Conservation (phyloP, 2,797 vertebrate species). For the Paratrypauchen microcephalus region DNA sequence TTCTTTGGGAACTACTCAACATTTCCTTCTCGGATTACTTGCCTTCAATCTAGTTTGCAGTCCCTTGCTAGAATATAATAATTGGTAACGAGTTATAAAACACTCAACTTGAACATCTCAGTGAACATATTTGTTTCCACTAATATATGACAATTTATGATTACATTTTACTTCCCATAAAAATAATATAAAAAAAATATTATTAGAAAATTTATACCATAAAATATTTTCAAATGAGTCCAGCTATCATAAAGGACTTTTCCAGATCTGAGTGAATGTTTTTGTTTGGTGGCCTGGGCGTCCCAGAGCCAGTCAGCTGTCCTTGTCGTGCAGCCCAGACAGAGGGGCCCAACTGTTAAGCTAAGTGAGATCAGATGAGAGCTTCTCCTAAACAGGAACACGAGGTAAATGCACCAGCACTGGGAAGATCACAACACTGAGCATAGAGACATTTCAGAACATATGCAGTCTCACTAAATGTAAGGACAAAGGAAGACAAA, state of each 20-base stretch:
- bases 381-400: conserved; percentile 15
- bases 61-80: not conserved
- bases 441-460: not conserved
- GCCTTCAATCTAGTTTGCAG: not conserved
- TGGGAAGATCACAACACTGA: not conserved
- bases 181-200: conserved; percentile 2
- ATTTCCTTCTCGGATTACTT: not conserved
- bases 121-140: too few relatives aligned
- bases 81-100: not conserved
- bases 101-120: not conserved
- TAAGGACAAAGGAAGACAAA: too few relatives aligned
- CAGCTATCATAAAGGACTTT: conserved; percentile 28
- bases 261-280: conserved; percentile 38
- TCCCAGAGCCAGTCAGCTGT: conserved; percentile 65
- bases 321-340: conserved; percentile 51
- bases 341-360: conserved; percentile 50
- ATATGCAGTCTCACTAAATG: not conserved
- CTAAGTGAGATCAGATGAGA: conserved; percentile 61
- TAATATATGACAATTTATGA: not conserved
- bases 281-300: conserved; percentile 39
- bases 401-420: conserved; percentile 10
- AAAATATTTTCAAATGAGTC: conserved; percentile 16
- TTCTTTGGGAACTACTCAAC: not conserved
- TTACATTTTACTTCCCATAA: not conserved
- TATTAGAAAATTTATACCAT: not conserved